A percentile compares a stretch with the other conserved stretches of the same genome.
Evolutionary conservation across 2,797 vertebrate species (phyloP).

Genomic region (Avahi laniger): DNA sequence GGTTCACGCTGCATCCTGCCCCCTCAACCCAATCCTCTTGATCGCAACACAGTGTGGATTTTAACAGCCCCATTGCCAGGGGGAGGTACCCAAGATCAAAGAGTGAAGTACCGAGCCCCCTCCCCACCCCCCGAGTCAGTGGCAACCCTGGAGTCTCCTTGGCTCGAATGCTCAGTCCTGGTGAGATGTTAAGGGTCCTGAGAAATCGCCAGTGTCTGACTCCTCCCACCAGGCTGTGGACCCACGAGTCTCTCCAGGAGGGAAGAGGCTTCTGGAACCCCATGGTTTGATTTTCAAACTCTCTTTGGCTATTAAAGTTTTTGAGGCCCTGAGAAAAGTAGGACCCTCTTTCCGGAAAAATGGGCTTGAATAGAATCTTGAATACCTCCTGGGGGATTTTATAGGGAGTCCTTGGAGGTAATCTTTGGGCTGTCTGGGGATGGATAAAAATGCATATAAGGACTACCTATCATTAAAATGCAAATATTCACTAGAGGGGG

Average conservation of each 20-base stretch:
- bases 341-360: neutral
- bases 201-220: rapidly evolving
- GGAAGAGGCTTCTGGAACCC: rapidly evolving
- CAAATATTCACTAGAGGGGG: neutral
- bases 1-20: rapidly evolving
- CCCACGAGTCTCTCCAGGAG: neutral
- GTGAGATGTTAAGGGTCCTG: neutral
- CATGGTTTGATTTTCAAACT: neutral
- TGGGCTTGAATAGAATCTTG: neutral
- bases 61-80: neutral
- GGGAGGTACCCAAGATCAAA: neutral
- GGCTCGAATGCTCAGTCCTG: neutral
- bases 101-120: neutral
- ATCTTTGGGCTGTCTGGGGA: neutral
- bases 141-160: neutral
- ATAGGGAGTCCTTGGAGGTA: neutral
- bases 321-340: neutral
- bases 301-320: neutral
- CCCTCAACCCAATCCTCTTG: neutral
- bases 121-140: too few relatives aligned
- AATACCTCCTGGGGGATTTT: neutral
- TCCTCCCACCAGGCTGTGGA: rapidly evolving
- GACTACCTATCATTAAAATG: neutral
- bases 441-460: neutral
- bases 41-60: too few relatives aligned